Evolutionary conservation across 1,140 invertebrate genomes (phyloP), one percentile per base, ranked within the genome.

Genomic region (Trinorchestia longiramus): DNA sequence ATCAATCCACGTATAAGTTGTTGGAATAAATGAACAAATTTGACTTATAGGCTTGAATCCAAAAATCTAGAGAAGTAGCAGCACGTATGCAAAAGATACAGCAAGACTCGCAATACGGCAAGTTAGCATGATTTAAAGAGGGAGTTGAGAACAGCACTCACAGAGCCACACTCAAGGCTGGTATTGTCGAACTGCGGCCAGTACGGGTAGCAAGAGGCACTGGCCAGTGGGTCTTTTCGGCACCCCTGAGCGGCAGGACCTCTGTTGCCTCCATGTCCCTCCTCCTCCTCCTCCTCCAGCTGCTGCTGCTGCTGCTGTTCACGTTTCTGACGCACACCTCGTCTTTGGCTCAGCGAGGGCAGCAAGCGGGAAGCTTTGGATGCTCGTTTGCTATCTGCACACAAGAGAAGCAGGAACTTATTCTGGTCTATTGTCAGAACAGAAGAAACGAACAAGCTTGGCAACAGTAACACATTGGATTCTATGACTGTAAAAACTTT

Each of bases 181-280:
- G 97, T 96, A 95, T 96, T 97, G 45, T 96, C 96, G 40, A 95
- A 96, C 88, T 96, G 96, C 87, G 96, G 96, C 97, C 97, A 97
- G 95, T 97, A 97, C 0, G 96, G 97, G 95, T 96, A 96, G 87
- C 96, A 94, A 19, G 43, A 94, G 44, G 44, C 92, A 40, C 92
- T 45, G 44, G 43, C 92, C 44, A 94, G 44, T 8, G 92, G 43
- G 44, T 94, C 92, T 28, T 45, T 45, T 4, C 88, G n/a, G 88
- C 41, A 15, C 43, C 41, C 88, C 41, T 41, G 41, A 77, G 62
- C 28, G 62, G 62, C 28, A 1, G 28, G 28, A 36, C 62, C 28
- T 28, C 1, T 3, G 43, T 36, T 41, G 41, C 88, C 88, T 42
- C 43, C 88, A 36, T 90, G 41, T 28, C 28, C 28, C 15, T 41